Base-by-base conservation (phyloP, 1,140 invertebrate species). In the Ceratoteleas bidentatus region DNA sequence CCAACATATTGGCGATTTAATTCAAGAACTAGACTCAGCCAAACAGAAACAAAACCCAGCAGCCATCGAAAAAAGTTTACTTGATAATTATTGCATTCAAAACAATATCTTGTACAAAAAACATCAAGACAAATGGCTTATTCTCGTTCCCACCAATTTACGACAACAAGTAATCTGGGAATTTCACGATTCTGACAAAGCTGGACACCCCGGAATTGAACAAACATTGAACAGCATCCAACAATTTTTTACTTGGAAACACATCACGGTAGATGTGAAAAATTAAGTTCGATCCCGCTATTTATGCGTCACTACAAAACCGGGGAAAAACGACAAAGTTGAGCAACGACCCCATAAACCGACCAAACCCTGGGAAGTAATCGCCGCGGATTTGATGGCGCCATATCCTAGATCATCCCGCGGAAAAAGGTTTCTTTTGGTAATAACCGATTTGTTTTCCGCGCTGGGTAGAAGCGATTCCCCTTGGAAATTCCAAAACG, bases 401-500 rank as follows among this genome's bases (percentile, higher is more conserved):
- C 62, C 57, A 15, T 74, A 74, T 11, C 69, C 69, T 0, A 10
- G 38, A 15, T 66, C 10, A 7, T 0, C 54, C 0, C 24, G 52
- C 1, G 57, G 62, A 52, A 72, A 62, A 36, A 36, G 47, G 33
- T 34, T 38, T 57, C 0, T 68, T 4, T 16, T 79, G 0, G 75
- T 83, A 1, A 52, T 74, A 2, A 76, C 65, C 0, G 75, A 83
- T 32, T 13, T 69, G 5, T 81, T 81, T 3, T 75, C n/a, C 73
- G 0, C 57, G 73, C 16, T 84, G 83, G 78, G 13, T 33, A 0
- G 70, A 84, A 47, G 78, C 69, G 3, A 66, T 60, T 6, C 60
- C 73, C 0, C 6, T 74, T 0, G 0, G 16, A 0, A 40, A 14
- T 8, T 16, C 76, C 0, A 32, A 76, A 34, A 52, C 49, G 0